Evolutionary conservation across 2,797 vertebrate species (phyloP).

Genomic region (Chelon labrosus): DNA sequence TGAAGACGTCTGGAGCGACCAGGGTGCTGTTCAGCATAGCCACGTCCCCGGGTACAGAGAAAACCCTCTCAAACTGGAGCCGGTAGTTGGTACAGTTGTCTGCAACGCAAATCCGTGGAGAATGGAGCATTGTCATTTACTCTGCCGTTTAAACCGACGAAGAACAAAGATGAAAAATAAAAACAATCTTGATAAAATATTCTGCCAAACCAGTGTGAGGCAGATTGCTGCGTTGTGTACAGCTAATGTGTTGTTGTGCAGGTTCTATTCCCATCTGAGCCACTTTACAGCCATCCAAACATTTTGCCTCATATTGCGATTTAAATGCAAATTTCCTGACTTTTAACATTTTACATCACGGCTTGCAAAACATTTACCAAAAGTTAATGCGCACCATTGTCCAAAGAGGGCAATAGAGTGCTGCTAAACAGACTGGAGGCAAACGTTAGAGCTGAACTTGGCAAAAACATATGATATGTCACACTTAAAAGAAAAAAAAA

Average conservation of each 20-base stretch:
- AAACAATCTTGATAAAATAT: no score
- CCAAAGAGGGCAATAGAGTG: slow-evolving; percentile 19
- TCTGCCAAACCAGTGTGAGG: no score
- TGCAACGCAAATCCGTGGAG: slow-evolving; percentile 36
- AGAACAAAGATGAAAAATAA: no score
- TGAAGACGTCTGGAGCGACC: slow-evolving; percentile 41
- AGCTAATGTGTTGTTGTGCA: no score
- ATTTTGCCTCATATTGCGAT: no score
- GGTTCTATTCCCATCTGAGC: no score
- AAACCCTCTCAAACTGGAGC: slow-evolving; percentile 54
- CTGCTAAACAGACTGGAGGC: not conserved
- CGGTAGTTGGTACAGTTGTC: slow-evolving; percentile 66
- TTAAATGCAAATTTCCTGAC: no score
- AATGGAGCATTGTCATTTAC: not conserved
- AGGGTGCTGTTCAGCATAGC: slow-evolving; percentile 76
- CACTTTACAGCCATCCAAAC: no score
- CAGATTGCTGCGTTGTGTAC: no score
- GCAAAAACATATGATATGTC: not conserved
- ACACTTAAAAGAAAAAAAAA: no score
- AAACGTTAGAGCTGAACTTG: not conserved
- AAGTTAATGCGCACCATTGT: not conserved
- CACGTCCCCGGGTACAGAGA: slow-evolving; percentile 72
- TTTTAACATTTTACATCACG: no score
- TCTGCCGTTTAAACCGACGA: not conserved
- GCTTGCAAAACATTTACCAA: no score